Evolutionary conservation across 2,888 invertebrate genomes (phyloP).

Genomic region (Drosophila lutescens): DNA sequence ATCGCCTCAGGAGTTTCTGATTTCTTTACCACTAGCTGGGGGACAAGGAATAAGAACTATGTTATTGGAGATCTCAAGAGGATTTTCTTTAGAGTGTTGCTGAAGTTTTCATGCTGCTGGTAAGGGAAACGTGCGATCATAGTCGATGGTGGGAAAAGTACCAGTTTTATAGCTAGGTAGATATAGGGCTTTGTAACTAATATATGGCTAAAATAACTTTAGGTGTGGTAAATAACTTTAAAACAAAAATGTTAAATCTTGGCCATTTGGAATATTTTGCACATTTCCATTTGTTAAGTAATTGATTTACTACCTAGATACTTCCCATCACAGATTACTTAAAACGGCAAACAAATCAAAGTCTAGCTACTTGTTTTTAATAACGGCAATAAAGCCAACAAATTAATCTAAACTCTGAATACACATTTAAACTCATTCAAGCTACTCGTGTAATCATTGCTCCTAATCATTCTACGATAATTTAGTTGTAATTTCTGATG

Average conservation of each 20-base stretch:
- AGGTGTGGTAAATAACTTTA: too few relatives aligned
- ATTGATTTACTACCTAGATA: not conserved
- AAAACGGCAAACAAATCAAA: slow-evolving; percentile 6
- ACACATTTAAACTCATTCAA: slow-evolving; percentile 15
- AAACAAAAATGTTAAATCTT: too few relatives aligned
- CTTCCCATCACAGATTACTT: slow-evolving; percentile 11
- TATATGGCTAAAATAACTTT: too few relatives aligned
- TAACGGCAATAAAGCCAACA: not conserved
- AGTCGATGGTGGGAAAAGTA: slow-evolving; percentile 12
- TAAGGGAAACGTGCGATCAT: slow-evolving; percentile 8
- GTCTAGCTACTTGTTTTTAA: slow-evolving; percentile 1
- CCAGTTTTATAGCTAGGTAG: not conserved
- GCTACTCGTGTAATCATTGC: not conserved
- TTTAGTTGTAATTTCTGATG: slow-evolving; percentile 40
- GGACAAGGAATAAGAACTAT: slow-evolving; percentile 33
- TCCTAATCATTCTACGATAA: slow-evolving; percentile 26
- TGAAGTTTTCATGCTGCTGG: slow-evolving; percentile 13
- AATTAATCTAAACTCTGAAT: slow-evolving; percentile 9
- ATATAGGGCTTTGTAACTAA: not conserved
- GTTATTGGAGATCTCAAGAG: slow-evolving; percentile 31
- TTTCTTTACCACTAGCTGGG: slow-evolving; percentile 86
- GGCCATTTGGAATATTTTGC: not conserved
- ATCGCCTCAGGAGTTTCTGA: slow-evolving; percentile 87
- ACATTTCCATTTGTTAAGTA: not conserved
- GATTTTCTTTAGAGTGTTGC: not conserved